Evolutionary conservation across 2,888 invertebrate species (phyloP).

Genomic region (Plagodis dolabraria): DNA sequence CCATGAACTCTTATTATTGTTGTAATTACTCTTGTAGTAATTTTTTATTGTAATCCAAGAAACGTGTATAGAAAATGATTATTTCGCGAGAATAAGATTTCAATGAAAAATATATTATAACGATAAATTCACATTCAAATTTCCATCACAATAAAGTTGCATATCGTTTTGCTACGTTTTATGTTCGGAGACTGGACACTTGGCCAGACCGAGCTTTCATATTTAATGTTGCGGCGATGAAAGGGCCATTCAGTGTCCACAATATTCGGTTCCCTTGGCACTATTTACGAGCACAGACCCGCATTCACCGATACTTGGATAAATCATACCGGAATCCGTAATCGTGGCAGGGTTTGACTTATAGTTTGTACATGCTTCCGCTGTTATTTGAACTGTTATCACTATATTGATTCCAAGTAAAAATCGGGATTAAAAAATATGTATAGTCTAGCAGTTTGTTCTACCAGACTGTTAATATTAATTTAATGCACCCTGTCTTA

Average conservation of each 20-base stretch:
- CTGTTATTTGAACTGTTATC: constrained; percentile 8
- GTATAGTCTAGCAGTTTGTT: too few species aligned
- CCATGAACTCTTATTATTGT: too few species aligned
- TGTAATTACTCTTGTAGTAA: too few species aligned
- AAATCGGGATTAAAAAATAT: too few species aligned
- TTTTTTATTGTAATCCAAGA: too few species aligned
- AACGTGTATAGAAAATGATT: too few species aligned
- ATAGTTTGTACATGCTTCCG: constrained; percentile 19
- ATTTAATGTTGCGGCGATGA: constrained; percentile 57
- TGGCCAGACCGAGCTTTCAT: constrained; percentile 47
- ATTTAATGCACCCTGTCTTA: too few species aligned
- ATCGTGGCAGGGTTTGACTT: constrained; percentile 35
- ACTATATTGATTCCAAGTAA: background rate
- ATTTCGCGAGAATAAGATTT: too few species aligned
- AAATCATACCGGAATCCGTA: constrained; percentile 36
- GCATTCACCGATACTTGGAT: constrained; percentile 38
- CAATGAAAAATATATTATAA: too few species aligned
- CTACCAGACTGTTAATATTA: too few species aligned
- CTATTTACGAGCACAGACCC: constrained; percentile 36
- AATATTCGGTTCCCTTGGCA: constrained; percentile 41
- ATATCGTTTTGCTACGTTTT: constrained; percentile 8
- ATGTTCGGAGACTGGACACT: constrained; percentile 34
- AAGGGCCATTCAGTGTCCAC: constrained; percentile 45
- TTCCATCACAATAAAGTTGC: background rate
- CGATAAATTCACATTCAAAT: background rate